A percentile compares a stretch with the other conserved stretches of the same genome.
Conservation (phyloP, 2,888 invertebrate species). For the Noctua janthina region DNA sequence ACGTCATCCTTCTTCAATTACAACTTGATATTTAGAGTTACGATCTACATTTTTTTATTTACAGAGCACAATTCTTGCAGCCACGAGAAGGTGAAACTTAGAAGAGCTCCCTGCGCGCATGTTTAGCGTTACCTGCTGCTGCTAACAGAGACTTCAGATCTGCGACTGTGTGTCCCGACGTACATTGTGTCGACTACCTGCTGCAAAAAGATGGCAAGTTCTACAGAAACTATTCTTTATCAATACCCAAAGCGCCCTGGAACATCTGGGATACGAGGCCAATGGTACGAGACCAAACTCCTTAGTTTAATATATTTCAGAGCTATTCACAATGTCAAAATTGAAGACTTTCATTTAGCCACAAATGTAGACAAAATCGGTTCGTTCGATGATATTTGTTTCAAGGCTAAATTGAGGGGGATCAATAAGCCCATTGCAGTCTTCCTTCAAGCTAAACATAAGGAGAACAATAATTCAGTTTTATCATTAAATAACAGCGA, state of each 20-base stretch:
- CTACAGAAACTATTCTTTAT: background rate
- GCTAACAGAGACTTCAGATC: background rate
- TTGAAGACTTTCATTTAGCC: conserved; percentile 55
- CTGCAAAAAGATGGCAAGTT: background rate
- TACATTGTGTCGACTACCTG: background rate
- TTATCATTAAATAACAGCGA: background rate
- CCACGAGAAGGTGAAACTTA: background rate
- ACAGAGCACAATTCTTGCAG: background rate
- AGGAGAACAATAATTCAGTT: conserved; percentile 9
- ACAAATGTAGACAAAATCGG: conserved; percentile 57
- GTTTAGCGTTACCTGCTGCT: background rate
- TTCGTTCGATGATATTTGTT: conserved; percentile 57
- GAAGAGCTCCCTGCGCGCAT: background rate
- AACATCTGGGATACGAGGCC: conserved; percentile 47
- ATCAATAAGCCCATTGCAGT: conserved; percentile 3
- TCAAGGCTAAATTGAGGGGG: conserved; percentile 28
- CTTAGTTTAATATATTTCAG: conserved; percentile 56
- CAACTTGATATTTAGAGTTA: background rate
- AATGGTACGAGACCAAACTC: conserved; percentile 55
- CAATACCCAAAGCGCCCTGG: conserved; percentile 7
- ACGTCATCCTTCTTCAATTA: background rate
- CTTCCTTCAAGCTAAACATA: conserved; percentile 31
- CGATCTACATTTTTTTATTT: background rate
- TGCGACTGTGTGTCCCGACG: background rate
- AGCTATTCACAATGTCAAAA: conserved; percentile 19